Base-by-base conservation (phyloP, 2,888 invertebrate genomes). In the Mythimna lalbum region DNA sequence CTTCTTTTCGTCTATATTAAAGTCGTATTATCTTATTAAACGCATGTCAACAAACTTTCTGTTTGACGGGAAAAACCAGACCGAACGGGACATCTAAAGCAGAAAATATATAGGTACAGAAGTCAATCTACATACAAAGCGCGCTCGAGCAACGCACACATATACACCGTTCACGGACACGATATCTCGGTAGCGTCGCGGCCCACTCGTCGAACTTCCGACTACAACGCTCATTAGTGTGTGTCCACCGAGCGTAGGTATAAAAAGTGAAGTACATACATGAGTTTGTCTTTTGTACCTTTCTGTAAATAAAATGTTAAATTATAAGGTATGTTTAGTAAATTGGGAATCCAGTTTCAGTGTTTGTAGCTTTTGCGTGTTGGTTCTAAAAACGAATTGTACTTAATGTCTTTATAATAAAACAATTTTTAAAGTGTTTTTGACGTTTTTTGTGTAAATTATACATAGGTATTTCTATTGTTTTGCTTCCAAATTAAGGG, bases 61-160 rank as follows among this genome's bases (percentile, higher is more conserved):
- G 52, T 33, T 63, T 10, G n/a, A 21, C 4, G 17, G 59, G 43
- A 19, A 63, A 59, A 80, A 60, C 75, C 36, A 10, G 14, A 73
- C n/a, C 9, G 7, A 50, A 27, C n/a, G 27, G 33, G 21, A 12
- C 21, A 31, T 12, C 6, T 23, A 23, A 17, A 23, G 0, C n/a
- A n/a, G n/a, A n/a, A n/a, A n/a, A n/a, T n/a, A n/a, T n/a, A n/a
- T n/a, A n/a, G n/a, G n/a, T n/a, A n/a, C n/a, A n/a, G n/a, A n/a
- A n/a, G n/a, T n/a, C n/a, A n/a, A n/a, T n/a, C n/a, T n/a, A n/a
- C n/a, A n/a, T n/a, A n/a, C n/a, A n/a, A n/a, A n/a, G n/a, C n/a
- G n/a, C n/a, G n/a, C n/a, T n/a, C n/a, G n/a, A n/a, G n/a, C n/a
- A n/a, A n/a, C n/a, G n/a, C n/a, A n/a, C n/a, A n/a, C n/a, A n/a